Conservation (phyloP, 2,113 vertebrate species). For the Turdus rufiventris region DNA sequence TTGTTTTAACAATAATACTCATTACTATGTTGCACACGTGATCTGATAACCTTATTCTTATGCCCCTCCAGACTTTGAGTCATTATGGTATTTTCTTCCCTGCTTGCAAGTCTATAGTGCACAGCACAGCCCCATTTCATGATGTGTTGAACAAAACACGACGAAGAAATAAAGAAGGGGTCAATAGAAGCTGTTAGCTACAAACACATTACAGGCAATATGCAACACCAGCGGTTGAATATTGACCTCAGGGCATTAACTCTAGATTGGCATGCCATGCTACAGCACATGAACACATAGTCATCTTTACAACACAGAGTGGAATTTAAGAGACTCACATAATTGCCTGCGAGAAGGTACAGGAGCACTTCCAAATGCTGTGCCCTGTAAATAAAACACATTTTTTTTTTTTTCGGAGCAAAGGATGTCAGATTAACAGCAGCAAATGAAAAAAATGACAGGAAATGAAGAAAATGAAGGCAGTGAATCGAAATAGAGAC, state of each 20-base stretch:
- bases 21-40: neutral
- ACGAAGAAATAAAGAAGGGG: slow-evolving; percentile 42
- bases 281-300: slow-evolving; percentile 77
- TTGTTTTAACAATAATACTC: neutral
- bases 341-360: slow-evolving; percentile 80
- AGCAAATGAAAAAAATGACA: slow-evolving; percentile 59
- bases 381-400: slow-evolving; percentile 85
- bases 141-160: slow-evolving; percentile 51
- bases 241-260: slow-evolving; percentile 70
- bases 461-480: slow-evolving; percentile 48
- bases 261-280: slow-evolving; percentile 79
- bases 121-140: neutral
- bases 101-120: neutral
- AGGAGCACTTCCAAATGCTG: slow-evolving; percentile 80
- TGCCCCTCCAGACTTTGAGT: slow-evolving; percentile 72
- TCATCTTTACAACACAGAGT: slow-evolving; percentile 79
- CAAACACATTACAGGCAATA: slow-evolving; percentile 70
- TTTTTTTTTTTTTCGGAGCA: slow-evolving; percentile 75
- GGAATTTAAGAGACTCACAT: slow-evolving; percentile 81
- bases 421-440: slow-evolving; percentile 70
- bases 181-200: slow-evolving; percentile 59
- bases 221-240: slow-evolving; percentile 73
- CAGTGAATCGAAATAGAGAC: neutral
- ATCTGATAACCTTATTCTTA: neutral
- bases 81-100: neutral